A percentile compares a stretch with the other conserved stretches of the same genome.
phyloP scores from a whole-genome alignment of 2,797 vertebrate species.

The Mormyrops boulengeri region DNA sequence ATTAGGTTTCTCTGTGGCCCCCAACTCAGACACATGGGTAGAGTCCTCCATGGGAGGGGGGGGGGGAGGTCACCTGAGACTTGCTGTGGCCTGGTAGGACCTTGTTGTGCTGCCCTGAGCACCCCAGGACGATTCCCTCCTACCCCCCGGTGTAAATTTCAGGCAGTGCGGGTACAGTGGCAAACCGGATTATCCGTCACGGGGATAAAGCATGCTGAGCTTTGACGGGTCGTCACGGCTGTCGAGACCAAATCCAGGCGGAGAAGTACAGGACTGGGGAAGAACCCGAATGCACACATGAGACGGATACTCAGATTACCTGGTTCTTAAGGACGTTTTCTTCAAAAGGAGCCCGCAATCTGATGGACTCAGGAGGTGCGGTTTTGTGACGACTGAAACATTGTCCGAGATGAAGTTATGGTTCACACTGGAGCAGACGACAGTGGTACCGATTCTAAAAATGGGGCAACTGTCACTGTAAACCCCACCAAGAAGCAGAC shows the following conservation, averaged over 20 bases:
- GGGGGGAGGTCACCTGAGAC: neutral
- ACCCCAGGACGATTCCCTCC: neutral
- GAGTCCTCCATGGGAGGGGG: neutral
- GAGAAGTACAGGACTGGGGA: neutral
- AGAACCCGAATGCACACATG: neutral
- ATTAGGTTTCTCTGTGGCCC: neutral
- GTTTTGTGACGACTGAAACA: neutral
- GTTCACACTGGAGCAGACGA: neutral
- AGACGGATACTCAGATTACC: neutral
- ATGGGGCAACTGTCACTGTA: neutral
- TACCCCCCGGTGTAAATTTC: neutral
- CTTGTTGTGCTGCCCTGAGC: neutral
- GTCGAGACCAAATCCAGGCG: neutral
- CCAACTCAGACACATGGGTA: neutral
- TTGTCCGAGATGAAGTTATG: neutral
- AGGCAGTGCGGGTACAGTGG: neutral
- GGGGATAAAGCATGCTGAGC: neutral
- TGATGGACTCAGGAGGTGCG: neutral
- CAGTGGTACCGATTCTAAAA: neutral
- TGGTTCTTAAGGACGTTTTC: neutral
- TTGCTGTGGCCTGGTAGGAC: neutral
- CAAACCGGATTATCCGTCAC: constrained; percentile 15
- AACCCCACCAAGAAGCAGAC: neutral
- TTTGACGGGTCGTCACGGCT: neutral
- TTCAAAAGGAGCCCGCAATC: neutral